Conservation (phyloP, 2,113 vertebrate species). For the Lepus timidus region DNA sequence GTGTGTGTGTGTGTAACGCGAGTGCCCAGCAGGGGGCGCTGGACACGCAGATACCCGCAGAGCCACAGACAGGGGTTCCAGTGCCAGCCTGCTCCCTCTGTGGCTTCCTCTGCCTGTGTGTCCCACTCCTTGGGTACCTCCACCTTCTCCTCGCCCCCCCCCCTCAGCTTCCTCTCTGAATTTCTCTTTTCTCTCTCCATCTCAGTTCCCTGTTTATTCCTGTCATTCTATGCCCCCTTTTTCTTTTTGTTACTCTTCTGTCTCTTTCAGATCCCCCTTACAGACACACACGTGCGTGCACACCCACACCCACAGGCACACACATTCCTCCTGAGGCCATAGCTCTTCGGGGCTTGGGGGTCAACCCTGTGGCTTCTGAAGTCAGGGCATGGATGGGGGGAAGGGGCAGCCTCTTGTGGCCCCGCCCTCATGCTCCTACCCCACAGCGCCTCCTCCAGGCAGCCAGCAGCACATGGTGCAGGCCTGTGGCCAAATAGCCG, state of each 20-base stretch:
- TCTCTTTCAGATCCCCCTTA: background rate
- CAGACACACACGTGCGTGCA: background rate
- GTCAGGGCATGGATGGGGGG: too few species aligned
- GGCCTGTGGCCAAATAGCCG: too few species aligned
- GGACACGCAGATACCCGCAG: background rate
- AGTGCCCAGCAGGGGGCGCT: background rate
- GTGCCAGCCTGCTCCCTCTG: background rate
- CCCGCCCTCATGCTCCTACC: accelerated
- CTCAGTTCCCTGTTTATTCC: background rate
- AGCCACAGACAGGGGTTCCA: too few species aligned
- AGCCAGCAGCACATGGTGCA: background rate
- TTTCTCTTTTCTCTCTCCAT: too few species aligned
- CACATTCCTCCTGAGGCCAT: accelerated
- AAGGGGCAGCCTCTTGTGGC: too few species aligned
- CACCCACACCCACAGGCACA: background rate
- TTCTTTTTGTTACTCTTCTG: background rate
- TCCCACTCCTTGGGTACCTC: too few species aligned
- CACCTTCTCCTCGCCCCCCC: too few species aligned
- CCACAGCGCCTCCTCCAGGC: too few species aligned
- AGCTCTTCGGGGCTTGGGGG: background rate
- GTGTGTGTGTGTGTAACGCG: too few species aligned
- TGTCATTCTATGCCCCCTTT: background rate
- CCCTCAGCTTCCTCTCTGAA: accelerated
- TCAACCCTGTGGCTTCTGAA: background rate
- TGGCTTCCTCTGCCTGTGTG: too few species aligned